phyloP scores from a whole-genome alignment of 2,113 vertebrate genomes.

The Actenoides lindsayi region DNA sequence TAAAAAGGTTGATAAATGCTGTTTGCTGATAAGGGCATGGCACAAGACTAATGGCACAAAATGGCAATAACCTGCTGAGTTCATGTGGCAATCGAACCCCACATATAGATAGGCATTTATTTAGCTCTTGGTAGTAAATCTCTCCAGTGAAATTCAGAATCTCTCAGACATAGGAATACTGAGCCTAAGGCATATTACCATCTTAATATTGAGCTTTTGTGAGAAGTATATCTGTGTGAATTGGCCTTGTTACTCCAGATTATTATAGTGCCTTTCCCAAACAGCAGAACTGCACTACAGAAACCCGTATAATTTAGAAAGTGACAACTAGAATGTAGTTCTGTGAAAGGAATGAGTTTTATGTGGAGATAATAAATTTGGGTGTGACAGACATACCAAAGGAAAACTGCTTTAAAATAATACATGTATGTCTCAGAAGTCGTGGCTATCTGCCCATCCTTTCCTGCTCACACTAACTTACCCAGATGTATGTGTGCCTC shows the following conservation, averaged over 20 bases:
- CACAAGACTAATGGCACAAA: neutral
- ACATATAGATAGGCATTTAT: neutral
- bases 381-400: neutral
- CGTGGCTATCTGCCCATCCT: conserved; percentile 42
- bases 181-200: neutral
- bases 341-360: conserved; percentile 24
- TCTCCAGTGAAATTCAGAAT: neutral
- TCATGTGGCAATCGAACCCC: neutral
- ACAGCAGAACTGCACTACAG: neutral
- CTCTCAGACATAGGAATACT: neutral
- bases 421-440: conserved; percentile 8
- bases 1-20: neutral
- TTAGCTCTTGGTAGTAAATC: conserved; percentile 2
- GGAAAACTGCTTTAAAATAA: conserved; percentile 33
- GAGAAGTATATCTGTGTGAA: neutral
- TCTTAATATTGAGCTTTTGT: neutral
- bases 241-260: neutral
- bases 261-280: neutral
- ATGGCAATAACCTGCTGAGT: neutral
- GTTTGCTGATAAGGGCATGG: neutral
- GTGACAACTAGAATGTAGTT: neutral
- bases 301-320: conserved; percentile 2
- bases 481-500: conserved; percentile 28
- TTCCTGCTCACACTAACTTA: conserved; percentile 17
- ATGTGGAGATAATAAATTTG: conserved; percentile 2